Evolutionary conservation across 2,888 invertebrate genomes (phyloP).

Genomic region (Eupsilia transversa): DNA sequence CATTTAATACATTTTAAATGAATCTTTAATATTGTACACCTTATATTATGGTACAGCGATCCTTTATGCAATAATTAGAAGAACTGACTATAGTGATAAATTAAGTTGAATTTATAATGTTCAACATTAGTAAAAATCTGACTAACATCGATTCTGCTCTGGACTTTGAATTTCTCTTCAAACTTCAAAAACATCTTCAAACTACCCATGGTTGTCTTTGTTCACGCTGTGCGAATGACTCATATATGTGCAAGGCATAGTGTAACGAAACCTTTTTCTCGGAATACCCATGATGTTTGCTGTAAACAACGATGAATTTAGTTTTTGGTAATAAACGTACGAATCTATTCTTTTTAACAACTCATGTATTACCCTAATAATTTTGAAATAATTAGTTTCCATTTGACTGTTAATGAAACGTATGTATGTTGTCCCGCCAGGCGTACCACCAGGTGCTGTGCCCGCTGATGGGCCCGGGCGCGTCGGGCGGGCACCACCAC

Average conservation of each 20-base stretch:
- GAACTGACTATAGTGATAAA: too few relatives aligned
- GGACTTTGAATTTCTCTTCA: neutral
- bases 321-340: neutral
- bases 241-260: neutral
- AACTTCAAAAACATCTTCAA: too few relatives aligned
- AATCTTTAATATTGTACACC: too few relatives aligned
- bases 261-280: neutral
- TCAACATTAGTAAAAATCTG: neutral
- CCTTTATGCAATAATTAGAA: too few relatives aligned
- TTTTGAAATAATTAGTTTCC: neutral
- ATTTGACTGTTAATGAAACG: neutral
- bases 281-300: neutral
- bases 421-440: neutral
- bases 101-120: too few relatives aligned
- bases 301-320: neutral
- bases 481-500: slow-evolving; percentile 80
- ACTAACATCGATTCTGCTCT: neutral
- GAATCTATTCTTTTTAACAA: neutral
- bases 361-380: neutral
- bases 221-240: neutral
- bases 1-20: neutral
- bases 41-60: too few relatives aligned
- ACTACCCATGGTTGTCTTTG: neutral
- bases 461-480: slow-evolving; percentile 83
- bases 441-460: slow-evolving; percentile 81